A percentile compares a stretch with the other conserved stretches of the same genome.
These are phyloP conservation scores for Orestias chungarensis DNA, from an alignment of 2,797 vertebrate genomes.

Conservation along the genomic window DNA sequence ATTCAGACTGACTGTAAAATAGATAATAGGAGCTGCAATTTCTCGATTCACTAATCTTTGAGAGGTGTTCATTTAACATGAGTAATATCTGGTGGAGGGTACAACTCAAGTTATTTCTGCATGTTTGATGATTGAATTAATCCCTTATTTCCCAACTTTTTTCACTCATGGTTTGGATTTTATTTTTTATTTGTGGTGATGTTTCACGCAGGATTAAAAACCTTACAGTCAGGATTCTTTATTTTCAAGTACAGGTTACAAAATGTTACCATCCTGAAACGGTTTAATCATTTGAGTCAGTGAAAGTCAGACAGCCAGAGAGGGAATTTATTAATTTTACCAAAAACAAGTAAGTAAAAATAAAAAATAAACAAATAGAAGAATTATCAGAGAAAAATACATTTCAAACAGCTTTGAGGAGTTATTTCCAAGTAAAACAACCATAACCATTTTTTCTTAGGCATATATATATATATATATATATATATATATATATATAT, in stretches of 20 bases:
- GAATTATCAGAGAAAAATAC: too few relatives aligned
- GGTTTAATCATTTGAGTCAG: too few relatives aligned
- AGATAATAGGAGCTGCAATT: not conserved
- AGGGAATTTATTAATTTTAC: too few relatives aligned
- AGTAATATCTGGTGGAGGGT: not conserved
- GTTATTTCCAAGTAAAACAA: too few relatives aligned
- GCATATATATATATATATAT: too few relatives aligned
- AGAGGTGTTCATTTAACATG: not conserved
- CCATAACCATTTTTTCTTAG: too few relatives aligned
- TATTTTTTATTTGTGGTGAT: not conserved
- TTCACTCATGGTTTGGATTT: not conserved
- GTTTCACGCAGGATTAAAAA: not conserved
- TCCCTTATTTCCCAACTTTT: not conserved
- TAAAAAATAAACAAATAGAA: too few relatives aligned
- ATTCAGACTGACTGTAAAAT: constrained; percentile 9
- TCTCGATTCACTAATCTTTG: not conserved
- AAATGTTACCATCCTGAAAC: not conserved
- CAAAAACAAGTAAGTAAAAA: too few relatives aligned
- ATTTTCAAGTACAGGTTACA: not conserved
- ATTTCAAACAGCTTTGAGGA: too few relatives aligned
- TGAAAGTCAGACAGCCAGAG: too few relatives aligned
- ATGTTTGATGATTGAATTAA: not conserved
- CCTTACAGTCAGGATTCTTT: not conserved
- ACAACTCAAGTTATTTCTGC: not conserved
- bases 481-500: too few relatives aligned